Evolutionary conservation across 2,797 vertebrate species (phyloP).

Genomic region (Enteromius viviparus): DNA sequence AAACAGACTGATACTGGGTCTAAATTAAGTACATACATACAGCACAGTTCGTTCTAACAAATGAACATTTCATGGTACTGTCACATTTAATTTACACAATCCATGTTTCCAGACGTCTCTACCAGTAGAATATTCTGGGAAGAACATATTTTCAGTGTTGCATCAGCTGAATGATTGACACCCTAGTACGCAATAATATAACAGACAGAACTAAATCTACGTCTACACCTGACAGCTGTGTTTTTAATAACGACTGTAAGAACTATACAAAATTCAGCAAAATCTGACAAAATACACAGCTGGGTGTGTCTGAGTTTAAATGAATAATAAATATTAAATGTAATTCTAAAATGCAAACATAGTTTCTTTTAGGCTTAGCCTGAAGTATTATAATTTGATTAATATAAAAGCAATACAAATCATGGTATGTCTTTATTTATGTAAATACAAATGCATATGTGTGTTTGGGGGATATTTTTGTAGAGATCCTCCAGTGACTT

Average conservation of each 20-base stretch:
- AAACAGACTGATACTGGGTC: not conserved
- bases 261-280: not conserved
- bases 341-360: not conserved
- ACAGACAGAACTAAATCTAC: not conserved
- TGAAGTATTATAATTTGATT: not conserved
- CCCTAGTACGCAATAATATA: too few relatives aligned
- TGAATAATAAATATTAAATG: not conserved
- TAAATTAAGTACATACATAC: not conserved
- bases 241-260: not conserved
- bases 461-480: not conserved
- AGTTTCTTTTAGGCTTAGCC: not conserved
- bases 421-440: not conserved
- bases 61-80: not conserved
- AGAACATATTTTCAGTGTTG: not conserved
- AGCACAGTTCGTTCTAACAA: not conserved
- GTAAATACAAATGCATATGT: not conserved
- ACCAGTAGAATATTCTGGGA: not conserved
- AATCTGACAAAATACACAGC: not conserved
- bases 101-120: not conserved
- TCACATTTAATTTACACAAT: not conserved
- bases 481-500: not conserved
- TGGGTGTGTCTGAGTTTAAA: not conserved
- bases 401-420: not conserved
- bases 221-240: not conserved
- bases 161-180: constrained; percentile 24